Evolutionary conservation across 2,113 vertebrate species (phyloP).

Genomic region (Sinocyclocheilus rhinocerous): DNA sequence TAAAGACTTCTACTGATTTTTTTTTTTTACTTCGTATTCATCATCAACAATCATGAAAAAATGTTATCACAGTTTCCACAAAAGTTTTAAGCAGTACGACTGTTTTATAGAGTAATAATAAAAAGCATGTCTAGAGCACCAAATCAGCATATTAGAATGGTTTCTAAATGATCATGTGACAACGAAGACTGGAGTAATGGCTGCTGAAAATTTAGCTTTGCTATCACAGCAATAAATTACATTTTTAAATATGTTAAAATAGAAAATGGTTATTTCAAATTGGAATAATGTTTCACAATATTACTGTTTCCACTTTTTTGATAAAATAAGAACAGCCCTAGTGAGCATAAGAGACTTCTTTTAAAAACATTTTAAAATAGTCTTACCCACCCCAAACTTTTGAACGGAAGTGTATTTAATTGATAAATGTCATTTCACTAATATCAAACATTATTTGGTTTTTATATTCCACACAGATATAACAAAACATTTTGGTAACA

Average conservation of each 20-base stretch:
- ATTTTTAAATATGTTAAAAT: no score
- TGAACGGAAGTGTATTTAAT: not conserved
- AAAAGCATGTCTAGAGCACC: not conserved
- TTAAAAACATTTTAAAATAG: not conserved
- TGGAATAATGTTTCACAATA: no score
- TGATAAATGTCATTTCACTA: not conserved
- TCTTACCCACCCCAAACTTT: not conserved
- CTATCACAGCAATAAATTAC: no score
- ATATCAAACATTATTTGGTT: not conserved
- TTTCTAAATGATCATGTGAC: not conserved
- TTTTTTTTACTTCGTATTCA: no score
- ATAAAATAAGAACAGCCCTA: not conserved
- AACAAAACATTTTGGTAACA: not conserved
- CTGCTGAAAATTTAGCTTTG: not conserved
- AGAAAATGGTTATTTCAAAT: no score
- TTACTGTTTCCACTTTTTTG: not conserved
- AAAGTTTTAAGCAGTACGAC: no score
- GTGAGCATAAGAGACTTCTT: not conserved
- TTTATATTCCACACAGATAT: not conserved
- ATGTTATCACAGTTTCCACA: no score
- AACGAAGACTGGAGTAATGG: not conserved
- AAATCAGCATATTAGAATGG: not conserved
- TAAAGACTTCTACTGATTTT: no score
- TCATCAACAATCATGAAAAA: no score
- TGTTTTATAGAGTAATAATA: no score